Evolutionary conservation across 2,797 vertebrate species (phyloP).

Genomic region (Leptodactylus fallax): DNA sequence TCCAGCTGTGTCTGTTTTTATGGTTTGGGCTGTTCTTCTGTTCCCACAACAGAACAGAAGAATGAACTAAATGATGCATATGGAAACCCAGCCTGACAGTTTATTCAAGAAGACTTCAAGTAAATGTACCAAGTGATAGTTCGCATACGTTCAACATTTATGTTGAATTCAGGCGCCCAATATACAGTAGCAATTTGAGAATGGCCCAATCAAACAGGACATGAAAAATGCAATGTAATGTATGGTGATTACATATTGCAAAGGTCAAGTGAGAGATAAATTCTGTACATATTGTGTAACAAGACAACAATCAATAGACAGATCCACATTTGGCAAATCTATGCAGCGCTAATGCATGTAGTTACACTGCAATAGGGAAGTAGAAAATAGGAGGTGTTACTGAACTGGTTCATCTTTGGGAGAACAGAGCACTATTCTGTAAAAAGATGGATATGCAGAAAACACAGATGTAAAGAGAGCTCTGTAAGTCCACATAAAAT

Average conservation of each 20-base stretch:
- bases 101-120: too few relatives aligned
- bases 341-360: background rate
- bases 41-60: too few relatives aligned
- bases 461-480: background rate
- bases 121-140: too few relatives aligned
- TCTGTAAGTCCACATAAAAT: conserved; percentile 11
- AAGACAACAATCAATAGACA: conserved; percentile 3
- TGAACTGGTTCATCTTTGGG: background rate
- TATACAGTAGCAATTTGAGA: too few relatives aligned
- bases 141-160: too few relatives aligned
- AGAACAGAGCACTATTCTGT: background rate
- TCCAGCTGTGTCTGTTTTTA: too few relatives aligned
- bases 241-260: background rate
- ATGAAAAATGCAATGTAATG: conserved; percentile 1
- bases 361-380: background rate
- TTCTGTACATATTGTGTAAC: background rate
- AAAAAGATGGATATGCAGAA: background rate
- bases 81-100: too few relatives aligned
- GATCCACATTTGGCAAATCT: background rate
- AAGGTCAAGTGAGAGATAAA: background rate
- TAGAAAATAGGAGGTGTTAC: background rate
- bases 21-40: too few relatives aligned
- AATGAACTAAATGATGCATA: too few relatives aligned
- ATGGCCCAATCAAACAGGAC: background rate
- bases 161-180: too few relatives aligned